Percentiles rank a stretch among this genome's conserved stretches.
These are phyloP conservation scores for Ondatra zibethicus DNA, from an alignment of 2,113 vertebrate species.

Conservation along the genomic window DNA sequence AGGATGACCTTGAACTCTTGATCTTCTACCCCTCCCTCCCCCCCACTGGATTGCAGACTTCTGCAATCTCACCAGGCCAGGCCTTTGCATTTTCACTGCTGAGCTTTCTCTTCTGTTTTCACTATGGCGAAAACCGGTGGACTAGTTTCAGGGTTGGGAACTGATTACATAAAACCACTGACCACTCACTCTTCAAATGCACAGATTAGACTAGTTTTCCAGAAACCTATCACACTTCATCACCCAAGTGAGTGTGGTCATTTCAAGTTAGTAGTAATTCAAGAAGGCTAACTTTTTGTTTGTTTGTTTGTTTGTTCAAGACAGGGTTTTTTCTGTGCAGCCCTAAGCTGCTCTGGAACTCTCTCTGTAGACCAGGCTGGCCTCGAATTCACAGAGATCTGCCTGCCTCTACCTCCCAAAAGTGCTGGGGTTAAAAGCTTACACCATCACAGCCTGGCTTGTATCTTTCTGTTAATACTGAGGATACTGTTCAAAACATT, in stretches of 20 bases:
- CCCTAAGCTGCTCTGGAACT: background rate
- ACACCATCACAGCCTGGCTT: background rate
- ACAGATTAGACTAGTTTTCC: constrained; percentile 15
- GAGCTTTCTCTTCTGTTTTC: constrained; percentile 23
- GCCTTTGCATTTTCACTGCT: background rate
- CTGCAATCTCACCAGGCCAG: background rate
- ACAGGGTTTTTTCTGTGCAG: background rate
- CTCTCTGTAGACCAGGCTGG: background rate
- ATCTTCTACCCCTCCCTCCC: background rate
- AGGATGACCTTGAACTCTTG: too few species aligned
- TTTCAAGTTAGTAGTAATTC: constrained; percentile 10
- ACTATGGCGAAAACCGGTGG: background rate
- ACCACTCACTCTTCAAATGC: constrained; percentile 21
- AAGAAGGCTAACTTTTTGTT: background rate
- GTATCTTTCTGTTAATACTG: background rate
- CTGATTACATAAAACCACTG: constrained; percentile 46
- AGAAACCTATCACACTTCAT: constrained; percentile 40
- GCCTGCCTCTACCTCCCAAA: background rate
- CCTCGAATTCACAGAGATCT: background rate
- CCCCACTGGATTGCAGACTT: too few species aligned
- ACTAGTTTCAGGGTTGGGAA: constrained; percentile 2
- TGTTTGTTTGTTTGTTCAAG: background rate
- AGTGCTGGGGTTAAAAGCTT: background rate
- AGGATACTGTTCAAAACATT: constrained; percentile 55
- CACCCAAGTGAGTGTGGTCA: constrained; percentile 15